Percentiles rank a stretch among this genome's conserved stretches.
Conservation (phyloP, 2,113 vertebrate species). For the Leiothrix lutea region DNA sequence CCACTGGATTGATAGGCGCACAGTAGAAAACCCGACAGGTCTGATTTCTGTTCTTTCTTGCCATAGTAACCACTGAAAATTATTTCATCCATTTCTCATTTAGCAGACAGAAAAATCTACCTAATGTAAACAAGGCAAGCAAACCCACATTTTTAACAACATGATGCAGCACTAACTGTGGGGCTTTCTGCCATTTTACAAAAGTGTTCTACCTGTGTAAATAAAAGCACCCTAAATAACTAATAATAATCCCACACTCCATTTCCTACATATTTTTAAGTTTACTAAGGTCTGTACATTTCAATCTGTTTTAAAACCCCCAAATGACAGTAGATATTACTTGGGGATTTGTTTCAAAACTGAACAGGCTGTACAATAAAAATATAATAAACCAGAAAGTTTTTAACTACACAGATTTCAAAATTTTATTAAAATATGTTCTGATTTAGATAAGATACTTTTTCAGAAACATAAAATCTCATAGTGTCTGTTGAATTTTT, state of each 20-base stretch:
- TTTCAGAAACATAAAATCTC: neutral
- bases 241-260: neutral
- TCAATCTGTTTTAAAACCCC: neutral
- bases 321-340: neutral
- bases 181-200: neutral
- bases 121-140: neutral
- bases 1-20: neutral
- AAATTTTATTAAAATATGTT: neutral
- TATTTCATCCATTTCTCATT: neutral
- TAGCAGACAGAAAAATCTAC: neutral
- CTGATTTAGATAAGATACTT: neutral
- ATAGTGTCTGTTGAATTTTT: neutral
- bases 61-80: neutral
- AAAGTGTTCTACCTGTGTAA: neutral
- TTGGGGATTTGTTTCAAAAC: neutral
- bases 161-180: neutral
- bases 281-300: neutral
- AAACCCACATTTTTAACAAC: neutral
- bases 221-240: neutral
- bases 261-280: neutral
- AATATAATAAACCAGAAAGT: neutral
- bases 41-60: neutral
- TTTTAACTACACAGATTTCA: neutral
- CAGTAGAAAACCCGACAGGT: neutral
- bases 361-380: neutral